Evolutionary conservation across 2,888 invertebrate genomes (phyloP).

Genomic region (Pimpla rufipes): DNA sequence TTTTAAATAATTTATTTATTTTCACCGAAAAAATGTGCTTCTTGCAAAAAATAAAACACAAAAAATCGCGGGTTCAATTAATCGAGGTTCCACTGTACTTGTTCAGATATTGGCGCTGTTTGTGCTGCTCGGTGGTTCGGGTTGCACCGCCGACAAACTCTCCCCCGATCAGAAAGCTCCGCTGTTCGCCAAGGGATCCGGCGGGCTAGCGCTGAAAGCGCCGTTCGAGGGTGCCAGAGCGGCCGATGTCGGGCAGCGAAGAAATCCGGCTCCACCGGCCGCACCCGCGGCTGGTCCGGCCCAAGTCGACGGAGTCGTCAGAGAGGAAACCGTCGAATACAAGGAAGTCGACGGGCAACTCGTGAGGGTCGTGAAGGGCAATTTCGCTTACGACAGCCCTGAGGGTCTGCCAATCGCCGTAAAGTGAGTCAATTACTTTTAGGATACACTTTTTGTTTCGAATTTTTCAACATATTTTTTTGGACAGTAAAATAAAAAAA

Average conservation of each 20-base stretch:
- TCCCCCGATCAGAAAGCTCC: conserved; percentile 81
- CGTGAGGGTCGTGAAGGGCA: conserved; percentile 80
- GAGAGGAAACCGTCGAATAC: conserved; percentile 77
- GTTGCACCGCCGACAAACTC: conserved; percentile 76
- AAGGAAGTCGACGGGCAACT: conserved; percentile 80
- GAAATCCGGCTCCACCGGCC: conserved; percentile 57
- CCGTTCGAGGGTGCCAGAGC: conserved; percentile 71
- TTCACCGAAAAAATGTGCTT: too few species aligned
- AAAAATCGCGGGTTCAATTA: too few species aligned
- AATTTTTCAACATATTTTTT: too few species aligned
- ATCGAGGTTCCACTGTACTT: too few species aligned
- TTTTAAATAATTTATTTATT: too few species aligned
- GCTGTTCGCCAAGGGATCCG: conserved; percentile 79
- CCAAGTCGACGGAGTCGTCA: conserved; percentile 76
- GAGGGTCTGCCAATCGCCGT: conserved; percentile 83
- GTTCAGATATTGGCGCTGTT: conserved; percentile 58
- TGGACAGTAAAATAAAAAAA: too few species aligned
- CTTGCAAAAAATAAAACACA: too few species aligned
- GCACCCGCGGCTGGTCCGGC: conserved; percentile 31
- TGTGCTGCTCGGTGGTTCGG: conserved; percentile 52
- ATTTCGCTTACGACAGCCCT: conserved; percentile 81
- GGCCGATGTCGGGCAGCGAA: conserved; percentile 69
- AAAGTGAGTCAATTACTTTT: conserved; percentile 76
- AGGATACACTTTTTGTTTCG: neutral
- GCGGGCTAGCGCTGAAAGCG: conserved; percentile 78